phyloP scores from a whole-genome alignment of 2,113 vertebrate species.

The Gavialis gangeticus region DNA sequence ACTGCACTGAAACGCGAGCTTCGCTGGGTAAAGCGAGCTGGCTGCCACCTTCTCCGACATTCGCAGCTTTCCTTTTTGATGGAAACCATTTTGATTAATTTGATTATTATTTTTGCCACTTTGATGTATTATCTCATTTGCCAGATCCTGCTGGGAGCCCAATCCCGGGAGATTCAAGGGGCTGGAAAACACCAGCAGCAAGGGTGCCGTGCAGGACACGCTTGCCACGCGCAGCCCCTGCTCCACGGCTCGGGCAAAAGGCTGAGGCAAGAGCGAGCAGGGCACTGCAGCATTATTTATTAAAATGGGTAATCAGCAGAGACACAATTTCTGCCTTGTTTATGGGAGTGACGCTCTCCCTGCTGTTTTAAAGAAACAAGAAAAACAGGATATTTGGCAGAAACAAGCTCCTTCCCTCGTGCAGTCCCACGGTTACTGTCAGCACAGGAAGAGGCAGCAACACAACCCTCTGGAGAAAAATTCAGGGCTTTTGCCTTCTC shows the following conservation, averaged over 20 bases:
- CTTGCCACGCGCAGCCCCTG: neutral
- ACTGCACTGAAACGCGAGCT: neutral
- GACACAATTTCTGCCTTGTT: conserved; percentile 57
- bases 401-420: neutral
- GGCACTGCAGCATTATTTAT: conserved; percentile 15
- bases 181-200: neutral
- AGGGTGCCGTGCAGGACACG: neutral
- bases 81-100: neutral
- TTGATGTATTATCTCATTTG: neutral
- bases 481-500: neutral
- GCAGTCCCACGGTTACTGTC: neutral
- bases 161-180: neutral
- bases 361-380: conserved; percentile 32
- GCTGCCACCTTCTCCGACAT: neutral
- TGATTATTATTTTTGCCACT: neutral
- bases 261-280: neutral
- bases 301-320: conserved; percentile 62
- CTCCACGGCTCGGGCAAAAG: neutral
- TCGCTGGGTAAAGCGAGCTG: neutral
- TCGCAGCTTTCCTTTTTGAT: neutral
- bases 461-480: neutral
- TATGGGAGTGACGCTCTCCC: conserved; percentile 44
- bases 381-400: conserved; percentile 19
- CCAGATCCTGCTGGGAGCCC: neutral
- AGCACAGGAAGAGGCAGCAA: neutral